These are phyloP conservation scores for Premnoplex brunnescens DNA, from an alignment of 2,797 vertebrate genomes.

Conservation along the genomic window DNA sequence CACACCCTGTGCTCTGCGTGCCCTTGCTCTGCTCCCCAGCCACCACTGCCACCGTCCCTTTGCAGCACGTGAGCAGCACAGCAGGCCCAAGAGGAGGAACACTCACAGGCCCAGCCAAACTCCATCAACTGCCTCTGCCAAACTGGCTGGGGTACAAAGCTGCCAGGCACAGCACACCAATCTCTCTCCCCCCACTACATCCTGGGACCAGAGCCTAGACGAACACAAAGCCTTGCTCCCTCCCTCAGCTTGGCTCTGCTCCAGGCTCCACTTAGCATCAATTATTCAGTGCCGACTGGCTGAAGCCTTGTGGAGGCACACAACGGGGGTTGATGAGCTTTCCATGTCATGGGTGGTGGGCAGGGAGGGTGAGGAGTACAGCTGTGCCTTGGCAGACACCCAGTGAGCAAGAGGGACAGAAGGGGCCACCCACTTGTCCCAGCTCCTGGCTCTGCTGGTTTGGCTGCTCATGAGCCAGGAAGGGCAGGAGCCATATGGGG, in stretches of 20 bases:
- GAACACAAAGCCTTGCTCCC: not conserved
- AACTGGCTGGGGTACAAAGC: not conserved
- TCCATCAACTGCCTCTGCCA: not conserved
- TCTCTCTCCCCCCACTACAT: not conserved
- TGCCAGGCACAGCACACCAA: not conserved
- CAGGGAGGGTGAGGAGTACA: not conserved
- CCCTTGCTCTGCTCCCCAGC: not conserved
- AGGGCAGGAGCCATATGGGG: not conserved
- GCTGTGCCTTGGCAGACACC: not conserved
- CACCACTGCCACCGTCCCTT: rapidly evolving
- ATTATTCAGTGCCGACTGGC: not conserved
- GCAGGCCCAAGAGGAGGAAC: not conserved
- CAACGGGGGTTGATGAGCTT: not conserved
- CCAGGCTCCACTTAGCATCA: constrained; percentile 32
- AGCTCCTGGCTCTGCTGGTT: not conserved
- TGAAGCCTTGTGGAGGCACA: not conserved
- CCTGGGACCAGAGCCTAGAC: not conserved
- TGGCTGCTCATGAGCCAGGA: not conserved
- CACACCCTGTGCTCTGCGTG: rapidly evolving
- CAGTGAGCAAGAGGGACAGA: rapidly evolving
- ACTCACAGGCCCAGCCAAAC: not conserved
- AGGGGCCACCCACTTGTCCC: rapidly evolving
- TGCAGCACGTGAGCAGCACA: not conserved
- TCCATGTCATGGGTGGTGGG: rapidly evolving
- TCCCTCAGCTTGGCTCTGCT: not conserved